Conservation (phyloP, 2,113 vertebrate species). For the Axis porcinus region DNA sequence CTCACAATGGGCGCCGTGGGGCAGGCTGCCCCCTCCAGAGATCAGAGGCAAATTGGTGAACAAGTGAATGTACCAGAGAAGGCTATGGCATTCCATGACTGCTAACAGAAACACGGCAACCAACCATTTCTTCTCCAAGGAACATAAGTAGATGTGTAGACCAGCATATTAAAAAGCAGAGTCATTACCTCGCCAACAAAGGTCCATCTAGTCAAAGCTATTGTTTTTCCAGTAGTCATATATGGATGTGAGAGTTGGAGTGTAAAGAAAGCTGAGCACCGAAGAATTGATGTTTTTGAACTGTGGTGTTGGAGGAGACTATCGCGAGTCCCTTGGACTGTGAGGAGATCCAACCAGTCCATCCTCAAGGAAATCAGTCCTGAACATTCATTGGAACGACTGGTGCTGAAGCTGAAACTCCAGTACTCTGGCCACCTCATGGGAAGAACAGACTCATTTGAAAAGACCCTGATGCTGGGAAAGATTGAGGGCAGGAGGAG, state of each 20-base stretch:
- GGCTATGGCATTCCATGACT: constrained; percentile 86
- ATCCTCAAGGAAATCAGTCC: neutral
- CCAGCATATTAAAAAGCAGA: neutral
- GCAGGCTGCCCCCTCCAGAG: constrained; percentile 45
- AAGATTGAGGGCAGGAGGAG: neutral
- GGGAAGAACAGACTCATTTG: fast-evolving
- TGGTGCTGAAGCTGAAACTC: neutral
- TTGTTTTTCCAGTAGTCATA: neutral
- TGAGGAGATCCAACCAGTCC: neutral
- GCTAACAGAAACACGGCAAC: constrained; percentile 80
- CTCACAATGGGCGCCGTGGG: constrained; percentile 42
- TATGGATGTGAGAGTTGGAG: neutral
- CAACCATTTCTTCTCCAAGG: constrained; percentile 84
- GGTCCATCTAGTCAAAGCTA: neutral
- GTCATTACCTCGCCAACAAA: neutral
- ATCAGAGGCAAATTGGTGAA: constrained; percentile 66
- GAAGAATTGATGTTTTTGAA: neutral
- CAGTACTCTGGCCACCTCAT: neutral
- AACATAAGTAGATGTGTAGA: constrained; percentile 80
- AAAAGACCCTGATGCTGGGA: neutral
- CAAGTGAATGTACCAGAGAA: constrained; percentile 67
- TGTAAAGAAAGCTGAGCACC: neutral
- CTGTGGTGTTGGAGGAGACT: neutral
- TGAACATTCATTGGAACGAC: neutral
- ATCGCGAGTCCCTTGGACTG: neutral